These are phyloP conservation scores for Cephus cinctus DNA, from an alignment of 1,140 invertebrate genomes.

Conservation along the genomic window DNA sequence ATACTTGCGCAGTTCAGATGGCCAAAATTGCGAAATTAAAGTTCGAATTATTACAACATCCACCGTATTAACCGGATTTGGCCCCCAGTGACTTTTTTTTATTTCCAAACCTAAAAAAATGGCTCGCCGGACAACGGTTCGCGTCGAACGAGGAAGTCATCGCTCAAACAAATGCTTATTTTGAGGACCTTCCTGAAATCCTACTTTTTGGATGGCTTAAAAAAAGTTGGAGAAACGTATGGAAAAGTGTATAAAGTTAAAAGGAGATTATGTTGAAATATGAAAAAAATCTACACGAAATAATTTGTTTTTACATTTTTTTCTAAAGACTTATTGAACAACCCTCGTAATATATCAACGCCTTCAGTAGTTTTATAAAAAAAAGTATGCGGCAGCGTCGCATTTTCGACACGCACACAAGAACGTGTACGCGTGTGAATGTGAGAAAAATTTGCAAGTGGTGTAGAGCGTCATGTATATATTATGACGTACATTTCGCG, in stretches of 20 bases:
- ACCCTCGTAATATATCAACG: too few relatives aligned
- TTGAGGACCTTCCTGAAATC: slow-evolving; percentile 19
- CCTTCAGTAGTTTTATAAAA: too few relatives aligned
- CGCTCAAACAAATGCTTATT: slow-evolving; percentile 19
- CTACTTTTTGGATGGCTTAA: slow-evolving; percentile 18
- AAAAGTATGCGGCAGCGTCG: too few relatives aligned
- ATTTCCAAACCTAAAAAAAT: slow-evolving; percentile 18
- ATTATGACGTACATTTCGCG: too few relatives aligned
- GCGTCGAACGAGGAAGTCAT: slow-evolving; percentile 17
- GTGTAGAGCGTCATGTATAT: too few relatives aligned
- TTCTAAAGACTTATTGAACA: slow-evolving; percentile 3
- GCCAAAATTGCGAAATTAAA: slow-evolving; percentile 37
- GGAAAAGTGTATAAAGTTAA: slow-evolving; percentile 17
- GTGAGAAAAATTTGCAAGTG: too few relatives aligned
- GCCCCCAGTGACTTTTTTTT: slow-evolving; percentile 45
- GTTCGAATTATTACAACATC: slow-evolving; percentile 50
- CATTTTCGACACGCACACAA: too few relatives aligned
- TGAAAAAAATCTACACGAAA: neutral
- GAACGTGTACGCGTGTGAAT: too few relatives aligned
- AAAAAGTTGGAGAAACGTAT: slow-evolving; percentile 17
- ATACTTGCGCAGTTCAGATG: slow-evolving; percentile 20
- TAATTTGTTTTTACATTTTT: slow-evolving; percentile 1
- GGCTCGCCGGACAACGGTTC: slow-evolving; percentile 12
- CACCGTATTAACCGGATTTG: slow-evolving; percentile 51
- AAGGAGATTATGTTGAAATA: slow-evolving; percentile 19